These are phyloP conservation scores for Elegia similella DNA, from an alignment of 2,888 invertebrate species.

Conservation along the genomic window DNA sequence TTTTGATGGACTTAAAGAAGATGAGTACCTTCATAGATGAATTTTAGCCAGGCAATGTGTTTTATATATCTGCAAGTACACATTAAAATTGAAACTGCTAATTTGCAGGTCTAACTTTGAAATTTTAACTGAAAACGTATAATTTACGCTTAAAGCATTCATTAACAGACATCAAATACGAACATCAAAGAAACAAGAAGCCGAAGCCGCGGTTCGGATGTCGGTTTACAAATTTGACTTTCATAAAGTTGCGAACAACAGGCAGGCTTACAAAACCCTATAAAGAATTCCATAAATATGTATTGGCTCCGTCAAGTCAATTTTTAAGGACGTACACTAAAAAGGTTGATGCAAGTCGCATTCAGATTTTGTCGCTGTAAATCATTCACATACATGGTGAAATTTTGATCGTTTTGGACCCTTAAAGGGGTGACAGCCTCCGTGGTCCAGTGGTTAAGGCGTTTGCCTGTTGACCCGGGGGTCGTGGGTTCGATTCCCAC, in stretches of 20 bases:
- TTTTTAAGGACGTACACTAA: slow-evolving; percentile 2
- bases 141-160: slow-evolving; percentile 20
- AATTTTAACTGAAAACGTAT: not conserved
- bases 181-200: slow-evolving; percentile 18
- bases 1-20: no score
- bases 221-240: slow-evolving; percentile 22
- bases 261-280: slow-evolving; percentile 28
- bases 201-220: slow-evolving; percentile 19
- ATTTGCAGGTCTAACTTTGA: no score
- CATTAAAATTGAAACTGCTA: no score
- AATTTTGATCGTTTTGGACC: no score
- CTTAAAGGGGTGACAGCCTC: no score
- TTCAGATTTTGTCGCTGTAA: not conserved
- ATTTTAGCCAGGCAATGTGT: no score
- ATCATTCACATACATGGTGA: no score
- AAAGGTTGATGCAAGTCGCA: not conserved
- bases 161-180: slow-evolving; percentile 20
- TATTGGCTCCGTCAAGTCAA: slow-evolving; percentile 32
- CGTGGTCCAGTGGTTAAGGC: no score
- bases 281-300: slow-evolving; percentile 44
- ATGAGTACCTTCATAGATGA: no score
- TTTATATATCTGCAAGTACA: no score
- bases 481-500: no score
- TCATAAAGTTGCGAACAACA: slow-evolving; percentile 22
- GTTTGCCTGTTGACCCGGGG: no score